Base-by-base conservation (phyloP, 2,888 invertebrate species). In the Diarsia brunnea region DNA sequence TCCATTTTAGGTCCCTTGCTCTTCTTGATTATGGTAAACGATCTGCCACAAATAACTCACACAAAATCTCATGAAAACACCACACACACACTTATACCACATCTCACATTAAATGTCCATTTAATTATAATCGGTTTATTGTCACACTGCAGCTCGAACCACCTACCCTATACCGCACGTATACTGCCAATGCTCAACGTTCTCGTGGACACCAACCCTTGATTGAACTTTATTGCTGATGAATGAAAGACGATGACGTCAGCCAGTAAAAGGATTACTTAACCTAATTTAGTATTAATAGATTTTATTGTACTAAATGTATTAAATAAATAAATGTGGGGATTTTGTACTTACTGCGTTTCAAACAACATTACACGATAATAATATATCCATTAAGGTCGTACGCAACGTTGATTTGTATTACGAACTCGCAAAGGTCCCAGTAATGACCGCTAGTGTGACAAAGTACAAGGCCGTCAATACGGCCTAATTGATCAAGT, bases 401-500 rank as follows among this genome's bases (percentile, higher is more conserved):
- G n/a, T 10, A 19, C 11, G 16, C 51, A 58, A 51, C 8, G 19
- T 51, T 60, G 1, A 27, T 8, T 4, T 31, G 21, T 21, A 53
- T 47, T 11, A 24, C 19, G 24, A 58, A 12, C n/a, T 63, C 47
- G 1, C 12, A 45, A 47, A 53, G 47, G 12, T 58, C 12, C 38
- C 31, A 24, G 16, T 45, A 67, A 79, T 64, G 31, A 63, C 63
- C 27, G 55, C 66, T 75, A 53, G 43, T 63, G 47, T 24, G 31
- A 14, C 47, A 51, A 67, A 73, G 55, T 65, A 70, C 53, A 49
- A 31, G 60, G 24, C 47, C 31, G 55, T 74, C 66, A 70, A 75
- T 84, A 72, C 64, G 27, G 63, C 47, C 47, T 79, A 79, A 84
- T 84, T 82, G 74, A 84, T 84, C 73, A 82, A 84, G 74, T 84